Evolutionary conservation across 2,113 vertebrate genomes (phyloP).

Genomic region (Phalacrocorax brasilianus): DNA sequence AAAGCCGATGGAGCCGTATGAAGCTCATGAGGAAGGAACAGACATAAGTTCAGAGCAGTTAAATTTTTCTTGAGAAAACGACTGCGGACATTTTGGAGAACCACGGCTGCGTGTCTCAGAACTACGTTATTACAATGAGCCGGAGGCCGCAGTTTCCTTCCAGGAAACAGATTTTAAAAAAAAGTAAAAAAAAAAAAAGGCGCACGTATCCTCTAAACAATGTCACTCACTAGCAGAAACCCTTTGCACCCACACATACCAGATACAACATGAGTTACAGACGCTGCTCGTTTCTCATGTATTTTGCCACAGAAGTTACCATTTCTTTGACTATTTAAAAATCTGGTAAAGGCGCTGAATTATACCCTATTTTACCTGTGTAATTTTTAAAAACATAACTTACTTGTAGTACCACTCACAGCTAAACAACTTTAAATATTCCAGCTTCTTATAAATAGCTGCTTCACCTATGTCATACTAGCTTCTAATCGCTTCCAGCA

Average conservation of each 20-base stretch:
- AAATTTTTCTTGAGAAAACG: neutral
- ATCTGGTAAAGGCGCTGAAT: neutral
- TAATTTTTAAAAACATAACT: neutral
- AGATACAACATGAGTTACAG: neutral
- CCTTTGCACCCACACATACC: neutral
- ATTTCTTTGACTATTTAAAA: neutral
- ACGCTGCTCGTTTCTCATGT: neutral
- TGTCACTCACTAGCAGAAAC: slow-evolving; percentile 39
- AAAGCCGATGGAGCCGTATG: slow-evolving; percentile 80
- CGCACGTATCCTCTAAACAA: slow-evolving; percentile 54
- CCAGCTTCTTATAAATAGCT: neutral
- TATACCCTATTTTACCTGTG: neutral
- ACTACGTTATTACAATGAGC: slow-evolving; percentile 54
- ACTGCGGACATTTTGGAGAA: neutral
- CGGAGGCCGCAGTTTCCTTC: slow-evolving; percentile 80
- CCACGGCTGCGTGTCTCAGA: slow-evolving; percentile 1
- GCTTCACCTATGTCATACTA: neutral
- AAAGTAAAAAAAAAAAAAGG: neutral
- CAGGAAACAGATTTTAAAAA: slow-evolving; percentile 77
- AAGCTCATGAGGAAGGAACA: slow-evolving; percentile 78
- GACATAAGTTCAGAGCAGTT: neutral
- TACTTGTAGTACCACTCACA: neutral
- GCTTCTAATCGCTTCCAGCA: neutral
- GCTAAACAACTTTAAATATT: neutral
- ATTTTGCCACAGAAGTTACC: neutral